A percentile compares a stretch with the other conserved stretches of the same genome.
These are phyloP conservation scores for Eurystomus gularis DNA, from an alignment of 2,113 vertebrate species.

Conservation along the genomic window DNA sequence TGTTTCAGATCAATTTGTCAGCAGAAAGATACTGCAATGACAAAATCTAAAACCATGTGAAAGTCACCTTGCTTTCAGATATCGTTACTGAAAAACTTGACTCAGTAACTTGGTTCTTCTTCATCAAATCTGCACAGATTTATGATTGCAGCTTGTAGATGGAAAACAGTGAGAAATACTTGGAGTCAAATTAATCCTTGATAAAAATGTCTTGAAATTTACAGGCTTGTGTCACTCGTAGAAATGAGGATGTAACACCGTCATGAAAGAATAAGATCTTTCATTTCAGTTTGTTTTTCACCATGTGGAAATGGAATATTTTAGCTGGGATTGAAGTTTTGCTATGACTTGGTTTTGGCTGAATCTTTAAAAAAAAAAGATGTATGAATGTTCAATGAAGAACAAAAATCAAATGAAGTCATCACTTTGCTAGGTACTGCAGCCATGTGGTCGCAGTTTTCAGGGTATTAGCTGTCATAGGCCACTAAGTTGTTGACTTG, in stretches of 20 bases:
- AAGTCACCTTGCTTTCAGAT: neutral
- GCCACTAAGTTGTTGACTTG: neutral
- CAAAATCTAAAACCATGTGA: neutral
- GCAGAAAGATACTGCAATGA: neutral
- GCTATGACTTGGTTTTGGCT: neutral
- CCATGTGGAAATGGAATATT: neutral
- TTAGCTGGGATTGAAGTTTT: neutral
- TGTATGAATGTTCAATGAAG: neutral
- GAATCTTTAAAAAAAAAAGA: neutral
- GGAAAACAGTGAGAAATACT: neutral
- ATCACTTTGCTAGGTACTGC: neutral
- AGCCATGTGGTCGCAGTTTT: fast-evolving
- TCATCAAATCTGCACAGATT: neutral
- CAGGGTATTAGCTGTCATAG: neutral
- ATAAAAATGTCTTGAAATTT: neutral
- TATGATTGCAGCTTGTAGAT: neutral
- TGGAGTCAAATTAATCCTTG: neutral
- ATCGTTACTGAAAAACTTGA: neutral
- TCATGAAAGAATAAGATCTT: neutral
- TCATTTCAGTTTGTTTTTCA: neutral
- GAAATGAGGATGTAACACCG: neutral
- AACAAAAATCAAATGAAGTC: neutral
- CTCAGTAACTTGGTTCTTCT: neutral
- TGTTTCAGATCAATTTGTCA: neutral
- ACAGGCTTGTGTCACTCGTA: neutral